Percentiles rank a stretch among this genome's conserved stretches.
These are phyloP conservation scores for Conomelus anceps DNA, from an alignment of 2,888 invertebrate genomes.

Conservation along the genomic window DNA sequence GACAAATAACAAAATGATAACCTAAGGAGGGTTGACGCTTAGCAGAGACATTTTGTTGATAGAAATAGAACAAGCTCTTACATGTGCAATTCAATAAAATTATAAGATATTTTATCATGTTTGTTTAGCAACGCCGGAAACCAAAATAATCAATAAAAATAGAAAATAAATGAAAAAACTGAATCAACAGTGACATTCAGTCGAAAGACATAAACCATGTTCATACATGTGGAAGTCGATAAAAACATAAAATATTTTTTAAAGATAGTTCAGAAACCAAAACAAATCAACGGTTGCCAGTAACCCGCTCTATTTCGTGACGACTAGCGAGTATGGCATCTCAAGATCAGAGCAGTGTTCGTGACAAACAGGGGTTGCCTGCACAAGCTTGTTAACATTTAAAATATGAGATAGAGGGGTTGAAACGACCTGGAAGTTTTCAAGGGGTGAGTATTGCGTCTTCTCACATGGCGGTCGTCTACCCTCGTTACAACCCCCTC, in stretches of 20 bases:
- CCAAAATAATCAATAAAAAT: too few relatives aligned
- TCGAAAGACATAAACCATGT: background rate
- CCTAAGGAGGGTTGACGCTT: background rate
- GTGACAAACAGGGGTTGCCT: background rate
- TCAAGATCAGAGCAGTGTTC: background rate
- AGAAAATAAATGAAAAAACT: too few relatives aligned
- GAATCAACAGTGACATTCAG: background rate
- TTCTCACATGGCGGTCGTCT: background rate
- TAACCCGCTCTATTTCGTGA: background rate
- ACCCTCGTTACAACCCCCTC: background rate
- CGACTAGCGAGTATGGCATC: background rate
- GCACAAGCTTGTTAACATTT: background rate
- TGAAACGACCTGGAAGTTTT: background rate
- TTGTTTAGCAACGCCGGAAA: background rate
- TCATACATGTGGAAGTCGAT: too few relatives aligned
- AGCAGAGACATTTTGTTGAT: background rate
- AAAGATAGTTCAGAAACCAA: background rate
- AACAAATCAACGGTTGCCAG: background rate
- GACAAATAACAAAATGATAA: background rate
- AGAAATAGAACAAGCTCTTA: background rate
- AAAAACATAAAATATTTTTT: background rate
- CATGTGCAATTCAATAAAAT: background rate
- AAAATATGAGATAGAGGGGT: background rate
- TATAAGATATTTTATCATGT: background rate
- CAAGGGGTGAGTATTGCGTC: background rate